Percentiles rank a stretch among this genome's conserved stretches.
Evolutionary conservation across 2,113 vertebrate genomes (phyloP).

Genomic region (Athene noctua): DNA sequence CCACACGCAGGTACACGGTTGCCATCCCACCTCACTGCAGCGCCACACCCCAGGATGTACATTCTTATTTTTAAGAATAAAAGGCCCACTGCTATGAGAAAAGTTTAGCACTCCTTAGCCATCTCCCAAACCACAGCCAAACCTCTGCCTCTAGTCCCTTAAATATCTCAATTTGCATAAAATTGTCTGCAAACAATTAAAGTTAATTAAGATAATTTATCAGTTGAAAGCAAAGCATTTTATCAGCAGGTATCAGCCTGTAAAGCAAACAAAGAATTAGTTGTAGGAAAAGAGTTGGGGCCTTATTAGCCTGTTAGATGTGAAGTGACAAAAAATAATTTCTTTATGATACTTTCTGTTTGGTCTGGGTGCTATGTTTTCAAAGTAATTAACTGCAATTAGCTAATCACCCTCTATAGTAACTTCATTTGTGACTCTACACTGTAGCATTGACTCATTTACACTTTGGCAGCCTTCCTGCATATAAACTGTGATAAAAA

Average conservation of each 20-base stretch:
- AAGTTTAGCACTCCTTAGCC: not conserved
- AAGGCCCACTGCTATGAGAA: fast-evolving
- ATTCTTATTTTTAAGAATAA: fast-evolving
- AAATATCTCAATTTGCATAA: constrained; percentile 37
- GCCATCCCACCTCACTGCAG: not conserved
- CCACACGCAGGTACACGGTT: fast-evolving
- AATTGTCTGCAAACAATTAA: constrained; percentile 63
- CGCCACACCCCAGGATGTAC: fast-evolving
- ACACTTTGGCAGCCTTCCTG: not conserved
- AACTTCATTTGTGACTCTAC: constrained; percentile 15
- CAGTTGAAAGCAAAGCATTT: constrained; percentile 55
- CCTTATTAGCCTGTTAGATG: constrained; percentile 1
- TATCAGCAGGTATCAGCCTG: constrained; percentile 70
- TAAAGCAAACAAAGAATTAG: constrained; percentile 62
- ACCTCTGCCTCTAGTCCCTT: not conserved
- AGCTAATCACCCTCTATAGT: constrained; percentile 54
- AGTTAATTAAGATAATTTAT: constrained; percentile 76
- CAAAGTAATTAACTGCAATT: constrained; percentile 64
- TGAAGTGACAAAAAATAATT: not conserved
- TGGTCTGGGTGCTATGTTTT: not conserved
- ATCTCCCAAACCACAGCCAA: not conserved
- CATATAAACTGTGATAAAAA: not conserved
- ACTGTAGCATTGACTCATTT: not conserved
- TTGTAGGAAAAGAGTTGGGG: constrained; percentile 1
- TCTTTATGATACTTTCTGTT: not conserved